Conservation (phyloP, 2,797 vertebrate genomes). For the Semotilus atromaculatus region DNA sequence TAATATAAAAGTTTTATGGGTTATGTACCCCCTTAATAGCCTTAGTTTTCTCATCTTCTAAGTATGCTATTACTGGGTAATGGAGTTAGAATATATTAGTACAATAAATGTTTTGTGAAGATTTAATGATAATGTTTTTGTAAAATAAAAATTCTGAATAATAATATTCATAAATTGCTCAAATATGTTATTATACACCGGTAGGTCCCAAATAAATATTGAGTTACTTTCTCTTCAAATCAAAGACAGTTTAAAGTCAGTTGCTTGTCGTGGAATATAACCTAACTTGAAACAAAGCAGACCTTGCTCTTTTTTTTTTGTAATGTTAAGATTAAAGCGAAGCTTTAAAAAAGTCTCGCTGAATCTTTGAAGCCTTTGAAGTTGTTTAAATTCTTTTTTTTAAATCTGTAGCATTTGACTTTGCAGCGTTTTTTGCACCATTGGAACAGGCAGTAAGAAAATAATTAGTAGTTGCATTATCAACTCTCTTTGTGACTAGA, state of each 20-base stretch:
- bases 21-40: neutral
- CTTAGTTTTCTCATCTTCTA: neutral
- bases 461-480: slow-evolving; percentile 65
- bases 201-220: neutral
- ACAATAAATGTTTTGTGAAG: neutral
- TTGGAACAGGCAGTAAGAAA: slow-evolving; percentile 21
- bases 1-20: neutral
- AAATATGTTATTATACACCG: neutral
- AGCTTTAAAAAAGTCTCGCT: slow-evolving; percentile 57
- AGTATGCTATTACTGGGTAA: neutral
- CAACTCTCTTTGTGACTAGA: slow-evolving; percentile 66
- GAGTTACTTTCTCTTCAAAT: neutral
- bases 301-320: slow-evolving; percentile 16
- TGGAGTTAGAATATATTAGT: neutral
- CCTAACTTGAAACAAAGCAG: neutral
- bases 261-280: neutral
- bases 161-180: no score
- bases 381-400: slow-evolving; percentile 21
- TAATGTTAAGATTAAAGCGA: slow-evolving; percentile 62
- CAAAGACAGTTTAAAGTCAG: neutral
- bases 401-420: slow-evolving; percentile 15
- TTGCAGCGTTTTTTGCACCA: slow-evolving; percentile 30
- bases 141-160: no score
- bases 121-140: no score
- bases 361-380: slow-evolving; percentile 57